These are phyloP conservation scores for Oligia fasciuncula DNA, from an alignment of 2,888 invertebrate species.

Conservation along the genomic window DNA sequence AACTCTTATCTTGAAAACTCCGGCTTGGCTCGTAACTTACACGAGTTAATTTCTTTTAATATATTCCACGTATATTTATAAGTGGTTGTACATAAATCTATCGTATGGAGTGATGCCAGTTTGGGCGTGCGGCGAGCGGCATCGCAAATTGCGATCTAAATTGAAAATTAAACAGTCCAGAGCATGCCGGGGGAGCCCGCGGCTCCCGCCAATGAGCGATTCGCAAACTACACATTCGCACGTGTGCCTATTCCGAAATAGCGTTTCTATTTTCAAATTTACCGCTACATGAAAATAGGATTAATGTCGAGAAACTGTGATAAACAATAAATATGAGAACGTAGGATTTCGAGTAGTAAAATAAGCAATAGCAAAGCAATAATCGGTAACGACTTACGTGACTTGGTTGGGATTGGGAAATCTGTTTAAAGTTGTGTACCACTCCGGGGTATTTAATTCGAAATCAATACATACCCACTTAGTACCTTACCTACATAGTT, in stretches of 20 bases:
- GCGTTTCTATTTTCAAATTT: slow-evolving; percentile 43
- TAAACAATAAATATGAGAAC: slow-evolving; percentile 47
- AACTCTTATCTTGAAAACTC: slow-evolving; percentile 82
- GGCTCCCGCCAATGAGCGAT: slow-evolving; percentile 57
- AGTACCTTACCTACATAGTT: neutral
- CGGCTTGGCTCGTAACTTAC: slow-evolving; percentile 82
- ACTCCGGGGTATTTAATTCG: neutral
- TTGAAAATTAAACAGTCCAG: slow-evolving; percentile 90
- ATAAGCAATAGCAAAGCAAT: slow-evolving; percentile 45
- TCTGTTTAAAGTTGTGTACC: slow-evolving; percentile 19
- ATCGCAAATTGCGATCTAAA: slow-evolving; percentile 91
- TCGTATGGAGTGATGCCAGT: slow-evolving; percentile 85
- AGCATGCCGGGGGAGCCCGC: slow-evolving; percentile 57
- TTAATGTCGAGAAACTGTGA: slow-evolving; percentile 51
- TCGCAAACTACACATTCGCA: slow-evolving; percentile 49
- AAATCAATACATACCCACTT: slow-evolving; percentile 15
- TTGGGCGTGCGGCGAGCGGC: slow-evolving; percentile 85
- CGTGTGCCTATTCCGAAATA: slow-evolving; percentile 53
- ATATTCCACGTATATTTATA: slow-evolving; percentile 79
- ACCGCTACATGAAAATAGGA: slow-evolving; percentile 54
- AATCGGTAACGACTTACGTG: slow-evolving; percentile 42
- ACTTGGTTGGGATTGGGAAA: slow-evolving; percentile 39
- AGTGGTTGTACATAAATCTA: slow-evolving; percentile 86
- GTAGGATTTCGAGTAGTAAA: slow-evolving; percentile 45
- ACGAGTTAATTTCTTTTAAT: slow-evolving; percentile 87